These are phyloP conservation scores for Laupala kohalensis DNA, from an alignment of 1,140 invertebrate species.

Conservation along the genomic window DNA sequence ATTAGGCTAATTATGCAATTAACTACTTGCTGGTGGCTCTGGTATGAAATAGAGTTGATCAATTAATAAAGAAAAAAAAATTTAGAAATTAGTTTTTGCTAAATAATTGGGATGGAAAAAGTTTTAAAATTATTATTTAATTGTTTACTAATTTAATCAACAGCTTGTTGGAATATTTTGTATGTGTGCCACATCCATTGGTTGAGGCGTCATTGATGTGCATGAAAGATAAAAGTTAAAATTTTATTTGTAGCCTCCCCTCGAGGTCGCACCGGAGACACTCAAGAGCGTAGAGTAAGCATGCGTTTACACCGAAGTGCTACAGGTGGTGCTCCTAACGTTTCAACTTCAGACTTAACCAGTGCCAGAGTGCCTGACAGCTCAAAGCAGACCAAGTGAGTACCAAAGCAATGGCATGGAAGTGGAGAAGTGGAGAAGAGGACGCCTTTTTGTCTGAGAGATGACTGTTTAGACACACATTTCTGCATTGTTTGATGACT, in stretches of 20 bases:
- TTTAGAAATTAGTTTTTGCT: too few species aligned
- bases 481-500: neutral
- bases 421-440: neutral
- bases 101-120: too few species aligned
- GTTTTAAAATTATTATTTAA: too few species aligned
- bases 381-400: conserved; percentile 32
- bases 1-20: too few species aligned
- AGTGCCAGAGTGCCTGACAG: conserved; percentile 8
- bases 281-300: conserved; percentile 32
- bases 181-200: too few species aligned
- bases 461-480: neutral
- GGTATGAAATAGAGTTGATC: too few species aligned
- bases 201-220: too few species aligned
- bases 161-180: too few species aligned
- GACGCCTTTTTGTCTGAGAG: neutral
- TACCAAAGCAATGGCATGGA: conserved; percentile 17
- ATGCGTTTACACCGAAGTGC: conserved; percentile 29
- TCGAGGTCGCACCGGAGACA: conserved; percentile 22
- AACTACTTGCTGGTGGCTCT: too few species aligned
- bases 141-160: too few species aligned
- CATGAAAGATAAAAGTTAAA: too few species aligned
- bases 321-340: conserved; percentile 5
- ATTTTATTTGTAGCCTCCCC: conserved; percentile 28
- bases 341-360: conserved; percentile 13
- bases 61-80: too few species aligned